A percentile compares a stretch with the other conserved stretches of the same genome.
Conservation (phyloP, 2,888 invertebrate genomes). For the Dasypolia templi region DNA sequence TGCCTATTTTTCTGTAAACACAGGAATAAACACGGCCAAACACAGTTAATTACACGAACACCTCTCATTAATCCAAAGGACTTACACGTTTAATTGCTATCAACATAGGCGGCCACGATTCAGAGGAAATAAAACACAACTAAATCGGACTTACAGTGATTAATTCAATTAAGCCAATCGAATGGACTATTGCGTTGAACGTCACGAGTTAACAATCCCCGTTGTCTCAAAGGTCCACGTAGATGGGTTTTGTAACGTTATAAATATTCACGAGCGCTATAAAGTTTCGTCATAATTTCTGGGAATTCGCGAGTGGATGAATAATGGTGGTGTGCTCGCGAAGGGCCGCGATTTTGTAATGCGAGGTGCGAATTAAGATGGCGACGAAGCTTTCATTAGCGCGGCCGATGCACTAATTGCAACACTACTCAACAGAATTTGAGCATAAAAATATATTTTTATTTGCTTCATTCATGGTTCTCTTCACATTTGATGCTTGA, state of each 20-base stretch:
- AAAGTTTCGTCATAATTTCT: conserved; percentile 53
- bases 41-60: conserved; percentile 31
- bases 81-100: conserved; percentile 55
- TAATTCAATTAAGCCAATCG: conserved; percentile 63
- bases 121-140: conserved; percentile 55
- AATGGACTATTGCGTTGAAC: conserved; percentile 45
- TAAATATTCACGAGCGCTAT: conserved; percentile 68
- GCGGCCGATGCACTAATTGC: conserved; percentile 76
- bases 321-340: conserved; percentile 57
- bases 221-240: conserved; percentile 1
- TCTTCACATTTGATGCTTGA: conserved; percentile 38
- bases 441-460: conserved; percentile 54
- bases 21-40: conserved; percentile 25
- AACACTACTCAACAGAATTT: conserved; percentile 66
- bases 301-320: conserved; percentile 56
- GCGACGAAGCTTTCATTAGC: conserved; percentile 76
- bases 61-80: conserved; percentile 53
- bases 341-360: conserved; percentile 74
- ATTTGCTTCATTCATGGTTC: conserved; percentile 39
- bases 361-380: conserved; percentile 73
- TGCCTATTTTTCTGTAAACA: not conserved
- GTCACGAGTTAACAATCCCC: conserved; percentile 27
- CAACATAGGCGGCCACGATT: conserved; percentile 49
- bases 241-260: conserved; percentile 48
- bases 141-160: conserved; percentile 58